phyloP scores from a whole-genome alignment of 37 sponge, comb jelly and placozoan species.

The Halisarca cf. caerulea region DNA sequence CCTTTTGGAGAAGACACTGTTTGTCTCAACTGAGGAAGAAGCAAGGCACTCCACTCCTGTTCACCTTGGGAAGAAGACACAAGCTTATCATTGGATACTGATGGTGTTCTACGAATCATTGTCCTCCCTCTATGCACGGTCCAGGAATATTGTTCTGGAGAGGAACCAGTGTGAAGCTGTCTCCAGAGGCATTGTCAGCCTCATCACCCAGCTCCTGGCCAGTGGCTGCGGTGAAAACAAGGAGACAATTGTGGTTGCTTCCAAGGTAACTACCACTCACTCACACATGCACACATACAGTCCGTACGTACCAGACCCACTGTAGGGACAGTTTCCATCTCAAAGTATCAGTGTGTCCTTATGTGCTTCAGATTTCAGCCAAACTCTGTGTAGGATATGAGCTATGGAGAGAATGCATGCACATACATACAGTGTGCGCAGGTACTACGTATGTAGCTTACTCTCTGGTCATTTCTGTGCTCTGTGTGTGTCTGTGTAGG shows the following conservation, averaged over 20 bases:
- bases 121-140: background rate
- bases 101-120: constrained; percentile 8
- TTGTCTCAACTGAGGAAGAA: background rate
- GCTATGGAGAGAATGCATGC: no score
- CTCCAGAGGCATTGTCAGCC: background rate
- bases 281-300: no score
- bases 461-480: background rate
- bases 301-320: background rate
- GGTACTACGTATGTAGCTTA: no score
- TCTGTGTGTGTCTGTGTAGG: background rate
- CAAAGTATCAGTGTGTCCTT: no score
- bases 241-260: background rate
- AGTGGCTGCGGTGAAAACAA: no score
- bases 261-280: background rate
- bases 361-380: no score
- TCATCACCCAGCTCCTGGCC: background rate
- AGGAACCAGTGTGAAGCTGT: background rate
- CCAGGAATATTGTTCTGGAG: background rate
- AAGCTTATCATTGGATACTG: constrained; percentile 1
- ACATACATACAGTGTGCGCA: no score
- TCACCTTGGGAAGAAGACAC: background rate
- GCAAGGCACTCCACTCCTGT: background rate
- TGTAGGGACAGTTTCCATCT: no score
- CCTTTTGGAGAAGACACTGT: background rate
- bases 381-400: no score